Evolutionary conservation across 1,140 invertebrate genomes (phyloP), one percentile per base, ranked within the genome.

Genomic region (Schlechtendalia chinensis): DNA sequence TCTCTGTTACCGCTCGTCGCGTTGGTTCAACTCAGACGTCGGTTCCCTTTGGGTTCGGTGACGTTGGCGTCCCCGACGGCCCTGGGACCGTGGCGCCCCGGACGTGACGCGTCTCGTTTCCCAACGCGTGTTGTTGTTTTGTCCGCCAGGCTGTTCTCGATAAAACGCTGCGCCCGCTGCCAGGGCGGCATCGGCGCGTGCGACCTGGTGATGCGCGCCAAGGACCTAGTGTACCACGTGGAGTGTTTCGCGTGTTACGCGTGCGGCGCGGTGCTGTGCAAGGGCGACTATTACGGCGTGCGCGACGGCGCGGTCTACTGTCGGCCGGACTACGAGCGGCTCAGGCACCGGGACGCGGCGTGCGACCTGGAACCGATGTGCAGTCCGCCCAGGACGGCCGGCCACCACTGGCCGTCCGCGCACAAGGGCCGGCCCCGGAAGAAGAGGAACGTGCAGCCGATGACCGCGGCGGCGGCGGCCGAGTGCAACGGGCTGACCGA

Each of bases 271-370:
- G 88, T 90, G 32, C 86, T 93, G 54, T 91, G 91, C 81, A 93
- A 93, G 85, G 92, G 96, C 45, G 96, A 97, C 86, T 93, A 95
- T 83, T 97, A 96, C 86, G 94, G 95, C 19, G 92, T 95, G 89
- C 88, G 92, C 19, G 84, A 83, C 53, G 84, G 83, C 45, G 83
- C 85, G 75, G 83, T 86, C 10, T 88, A 87, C 84, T 89, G 87
- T 85, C 88, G 89, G 84, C 88, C 89, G 27, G 90, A 92, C 86
- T 92, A 91, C 85, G 90, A 91, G 84, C 84, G 91, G 82, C 86
- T 90, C 83, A 81, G 81, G 10, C 82, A 83, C 81, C n/a, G 83
- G 12, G 83, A 82, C 81, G 82, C 82, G 59, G 79, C 65, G 69
- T 84, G 83, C 58, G 83, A 83, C 45, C 83, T 82, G 82, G 85